These are phyloP conservation scores for Pachymerium ferrugineum DNA, from an alignment of 2,888 invertebrate species.

Conservation along the genomic window DNA sequence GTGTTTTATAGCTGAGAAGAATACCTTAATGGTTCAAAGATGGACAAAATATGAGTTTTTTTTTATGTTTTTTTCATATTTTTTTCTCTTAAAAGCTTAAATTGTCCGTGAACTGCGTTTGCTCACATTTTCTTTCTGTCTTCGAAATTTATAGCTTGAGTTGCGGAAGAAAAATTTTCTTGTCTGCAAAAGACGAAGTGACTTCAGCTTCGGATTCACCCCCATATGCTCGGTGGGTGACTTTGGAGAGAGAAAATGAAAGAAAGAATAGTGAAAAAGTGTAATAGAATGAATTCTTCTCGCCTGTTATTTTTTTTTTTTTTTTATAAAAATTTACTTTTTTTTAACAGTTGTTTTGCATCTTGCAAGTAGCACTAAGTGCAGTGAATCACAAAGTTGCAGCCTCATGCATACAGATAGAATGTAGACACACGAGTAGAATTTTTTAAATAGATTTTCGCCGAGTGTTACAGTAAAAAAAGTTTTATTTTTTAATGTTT, in stretches of 20 bases:
- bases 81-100: background rate
- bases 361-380: background rate
- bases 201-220: background rate
- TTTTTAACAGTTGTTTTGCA: background rate
- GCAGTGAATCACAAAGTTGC: conserved; percentile 13
- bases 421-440: background rate
- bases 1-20: background rate
- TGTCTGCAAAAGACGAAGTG: conserved; percentile 3
- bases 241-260: background rate
- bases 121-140: conserved; percentile 9
- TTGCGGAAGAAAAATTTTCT: background rate
- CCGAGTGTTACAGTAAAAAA: no score
- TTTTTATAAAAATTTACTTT: background rate
- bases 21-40: background rate
- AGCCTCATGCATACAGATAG: background rate
- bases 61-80: background rate
- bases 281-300: conserved; percentile 2
- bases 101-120: conserved; percentile 13
- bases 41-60: background rate
- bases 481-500: no score
- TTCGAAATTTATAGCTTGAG: background rate
- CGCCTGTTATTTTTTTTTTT: background rate
- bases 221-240: background rate
- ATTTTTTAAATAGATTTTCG: background rate
- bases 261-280: background rate